Evolutionary conservation across 1,140 invertebrate species (phyloP), one percentile per base, ranked within the genome.

Genomic region (Drosophila lowei): DNA sequence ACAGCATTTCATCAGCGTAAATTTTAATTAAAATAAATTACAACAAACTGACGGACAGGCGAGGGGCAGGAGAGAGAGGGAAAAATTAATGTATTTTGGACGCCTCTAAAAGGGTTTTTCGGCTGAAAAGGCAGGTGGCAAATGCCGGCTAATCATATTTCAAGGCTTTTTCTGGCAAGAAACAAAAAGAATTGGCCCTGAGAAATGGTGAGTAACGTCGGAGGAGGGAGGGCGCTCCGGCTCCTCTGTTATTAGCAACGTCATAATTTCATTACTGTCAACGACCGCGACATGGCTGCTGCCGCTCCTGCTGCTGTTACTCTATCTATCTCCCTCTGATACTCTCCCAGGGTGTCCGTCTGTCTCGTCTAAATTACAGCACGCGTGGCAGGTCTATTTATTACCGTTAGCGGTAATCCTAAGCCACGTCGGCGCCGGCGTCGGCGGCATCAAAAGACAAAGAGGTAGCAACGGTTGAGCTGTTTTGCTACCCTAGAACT

Each of bases 251-350:
- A 86, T 86, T 83, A 85, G 81, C 83, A 88, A 83, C 83, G 83
- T 88, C 83, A 88, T 88, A 88, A 88, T 88, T 88, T 88, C 83
- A 88, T 88, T 88, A 88, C 83, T 88, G 83, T 88, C 83, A 88
- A 88, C 83, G 75, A 73, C 67, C 79, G 79, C 64, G 72, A 18
- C 53, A 60, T 18, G 50, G 60, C 56, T 62, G 49, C 59, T 41
- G 38, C 49, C 50, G 52, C 38, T 23, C 48, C n/a, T 25, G 4
- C 23, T 25, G 23, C 56, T 48, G 58, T 38, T 38, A 38, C 11
- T 38, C 34, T 38, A 38, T 38, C 34, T 11, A 38, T 38, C 34
- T 38, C 34, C 11, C 34, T 38, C 34, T 34, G 30, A 34, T 34
- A 34, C 30, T 5, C 34, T 34, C 30, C 0, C 30, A 11, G 30